Conservation (phyloP, 2,888 invertebrate species). For the Petrolisthes manimaculis region DNA sequence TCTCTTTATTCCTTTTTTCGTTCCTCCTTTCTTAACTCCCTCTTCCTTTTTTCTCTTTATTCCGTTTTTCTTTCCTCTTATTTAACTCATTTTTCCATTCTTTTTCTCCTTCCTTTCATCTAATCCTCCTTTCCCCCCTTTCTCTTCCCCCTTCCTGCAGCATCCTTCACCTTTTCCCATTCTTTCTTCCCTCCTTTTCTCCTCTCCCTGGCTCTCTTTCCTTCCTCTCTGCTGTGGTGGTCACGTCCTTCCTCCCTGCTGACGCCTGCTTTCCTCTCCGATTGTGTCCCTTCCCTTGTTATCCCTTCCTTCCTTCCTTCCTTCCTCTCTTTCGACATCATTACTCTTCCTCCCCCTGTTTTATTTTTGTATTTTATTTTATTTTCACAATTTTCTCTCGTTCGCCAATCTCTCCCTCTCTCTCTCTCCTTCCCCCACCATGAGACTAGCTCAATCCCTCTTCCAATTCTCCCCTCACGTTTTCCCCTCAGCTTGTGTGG, state of each 20-base stretch:
- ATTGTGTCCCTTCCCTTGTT: not conserved
- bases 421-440: not conserved
- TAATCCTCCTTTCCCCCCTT: not conserved
- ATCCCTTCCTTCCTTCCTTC: not conserved
- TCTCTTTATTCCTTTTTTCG: too few relatives aligned
- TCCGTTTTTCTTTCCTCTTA: too few relatives aligned
- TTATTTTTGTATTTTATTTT: not conserved
- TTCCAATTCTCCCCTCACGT: not conserved
- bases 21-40: too few relatives aligned
- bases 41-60: too few relatives aligned
- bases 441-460: not conserved
- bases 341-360: slow-evolving; percentile 10
- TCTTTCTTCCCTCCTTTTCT: not conserved
- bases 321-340: not conserved
- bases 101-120: not conserved
- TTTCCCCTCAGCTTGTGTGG: too few relatives aligned
- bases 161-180: not conserved
- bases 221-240: not conserved
- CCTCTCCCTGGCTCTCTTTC: not conserved
- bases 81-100: too few relatives aligned
- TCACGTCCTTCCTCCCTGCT: too few relatives aligned
- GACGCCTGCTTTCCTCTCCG: not conserved
- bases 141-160: not conserved
- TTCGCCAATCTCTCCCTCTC: slow-evolving; percentile 18
- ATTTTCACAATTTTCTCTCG: not conserved